Evolutionary conservation across 2,797 vertebrate genomes (phyloP), one percentile per base, ranked within the genome.

Genomic region (Anableps anableps): DNA sequence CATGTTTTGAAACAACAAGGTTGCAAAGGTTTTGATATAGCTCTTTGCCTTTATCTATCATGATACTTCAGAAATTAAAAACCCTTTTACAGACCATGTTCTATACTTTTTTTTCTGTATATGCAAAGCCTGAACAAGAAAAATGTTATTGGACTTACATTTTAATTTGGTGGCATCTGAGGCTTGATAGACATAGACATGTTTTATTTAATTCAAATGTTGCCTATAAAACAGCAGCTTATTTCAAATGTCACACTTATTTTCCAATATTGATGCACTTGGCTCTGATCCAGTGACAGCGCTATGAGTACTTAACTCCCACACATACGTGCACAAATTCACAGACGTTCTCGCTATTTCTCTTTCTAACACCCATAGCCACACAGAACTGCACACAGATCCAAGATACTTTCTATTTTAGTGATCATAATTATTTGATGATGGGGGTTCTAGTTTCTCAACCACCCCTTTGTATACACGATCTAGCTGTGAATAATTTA

Each of bases 401-500:
- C 86, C 76, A 73, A 79, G 62, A 80, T 83, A 43, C 76, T 79
- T 82, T 89, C 89, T 91, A 93, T 89, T 94, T 87, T 88, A 79
- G 90, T 83, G 80, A 82, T 86, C 93, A 96, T 96, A 89, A 96
- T 93, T 96, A 95, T 96, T 96, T 96, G 86, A 96, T 96, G 95
- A 91, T 50, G 64, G 68, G 75, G 95, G 92, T 97, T 94, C 98
- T 96, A 60, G 95, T 95, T 97, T 95, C 94, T 89, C 93, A 72
- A 91, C 95, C 96, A 94, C 91, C 88, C 88, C 84, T 93, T 96
- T 96, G 96, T 94, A 75, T 86, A 94, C 88, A 92, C 76, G 88
- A 95, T 92, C 95, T 88, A 38, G 79, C 73, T 84, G 85, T 99
- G 92, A 98, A 99, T 97, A 94, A 97, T 97, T 98, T 93, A 99